Conservation (phyloP, 2,888 invertebrate species). For the Incurvaria masculella region DNA sequence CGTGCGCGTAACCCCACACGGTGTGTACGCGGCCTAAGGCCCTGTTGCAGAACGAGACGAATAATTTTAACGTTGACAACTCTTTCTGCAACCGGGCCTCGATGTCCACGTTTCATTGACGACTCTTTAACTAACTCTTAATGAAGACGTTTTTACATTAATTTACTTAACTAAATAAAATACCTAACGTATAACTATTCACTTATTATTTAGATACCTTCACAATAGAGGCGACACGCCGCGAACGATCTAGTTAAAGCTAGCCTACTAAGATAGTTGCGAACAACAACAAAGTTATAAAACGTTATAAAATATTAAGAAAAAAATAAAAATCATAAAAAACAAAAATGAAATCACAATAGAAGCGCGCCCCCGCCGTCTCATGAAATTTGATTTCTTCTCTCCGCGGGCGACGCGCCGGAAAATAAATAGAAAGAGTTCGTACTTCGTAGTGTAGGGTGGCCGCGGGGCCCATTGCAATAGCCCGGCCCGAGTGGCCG, state of each 20-base stretch:
- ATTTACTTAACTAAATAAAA: no score
- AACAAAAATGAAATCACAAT: slow-evolving; percentile 40
- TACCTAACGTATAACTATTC: no score
- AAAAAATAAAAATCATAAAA: slow-evolving; percentile 40
- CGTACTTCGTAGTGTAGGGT: slow-evolving; percentile 42
- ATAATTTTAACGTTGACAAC: no score
- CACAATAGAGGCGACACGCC: not conserved
- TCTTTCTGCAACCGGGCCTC: no score
- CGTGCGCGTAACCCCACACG: not conserved
- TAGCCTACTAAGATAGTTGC: slow-evolving; percentile 34
- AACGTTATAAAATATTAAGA: slow-evolving; percentile 44
- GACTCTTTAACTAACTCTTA: no score
- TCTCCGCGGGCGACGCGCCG: slow-evolving; percentile 26
- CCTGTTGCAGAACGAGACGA: no score
- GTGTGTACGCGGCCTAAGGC: no score
- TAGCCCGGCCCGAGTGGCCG: slow-evolving; percentile 54
- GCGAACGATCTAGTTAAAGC: slow-evolving; percentile 43
- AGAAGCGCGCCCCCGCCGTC: slow-evolving; percentile 29
- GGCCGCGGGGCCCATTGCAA: slow-evolving; percentile 57
- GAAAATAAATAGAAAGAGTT: slow-evolving; percentile 53
- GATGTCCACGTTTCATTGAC: no score
- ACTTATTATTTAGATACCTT: no score
- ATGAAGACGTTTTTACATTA: no score
- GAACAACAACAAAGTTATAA: slow-evolving; percentile 49
- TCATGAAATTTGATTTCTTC: slow-evolving; percentile 53